A percentile compares a stretch with the other conserved stretches of the same genome.
These are phyloP conservation scores for Alentia gelatinosa DNA, from an alignment of 2,888 invertebrate species.

Conservation along the genomic window DNA sequence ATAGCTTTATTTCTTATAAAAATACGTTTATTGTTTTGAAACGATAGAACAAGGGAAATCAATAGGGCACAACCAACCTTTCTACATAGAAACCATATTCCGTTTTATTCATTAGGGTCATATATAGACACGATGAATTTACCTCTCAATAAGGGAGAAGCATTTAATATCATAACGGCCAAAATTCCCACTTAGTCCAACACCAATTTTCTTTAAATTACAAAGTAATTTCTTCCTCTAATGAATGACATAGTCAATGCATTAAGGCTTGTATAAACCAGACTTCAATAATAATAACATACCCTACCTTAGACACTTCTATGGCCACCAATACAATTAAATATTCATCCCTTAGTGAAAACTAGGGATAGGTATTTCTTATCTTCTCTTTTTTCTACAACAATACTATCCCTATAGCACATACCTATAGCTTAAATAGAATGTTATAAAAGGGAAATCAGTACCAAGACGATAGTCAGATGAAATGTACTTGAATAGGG, in stretches of 20 bases:
- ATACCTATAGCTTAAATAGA: neutral
- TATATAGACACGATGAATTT: neutral
- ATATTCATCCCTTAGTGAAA: neutral
- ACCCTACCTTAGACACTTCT: no score
- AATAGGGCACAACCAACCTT: slow-evolving; percentile 32
- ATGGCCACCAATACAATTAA: neutral
- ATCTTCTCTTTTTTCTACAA: neutral
- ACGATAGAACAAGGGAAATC: neutral
- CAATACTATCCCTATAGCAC: slow-evolving; percentile 22
- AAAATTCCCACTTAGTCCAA: no score
- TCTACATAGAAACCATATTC: slow-evolving; percentile 32
- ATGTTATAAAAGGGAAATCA: slow-evolving; percentile 19
- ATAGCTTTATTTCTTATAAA: slow-evolving; percentile 51
- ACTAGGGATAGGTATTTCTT: neutral
- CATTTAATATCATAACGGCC: neutral
- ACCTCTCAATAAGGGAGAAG: neutral
- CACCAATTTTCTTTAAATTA: no score
- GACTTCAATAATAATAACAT: no score
- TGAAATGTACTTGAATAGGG: slow-evolving; percentile 43
- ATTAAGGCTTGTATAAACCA: no score
- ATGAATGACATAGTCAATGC: no score
- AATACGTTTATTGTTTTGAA: slow-evolving; percentile 46
- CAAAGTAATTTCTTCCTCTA: no score
- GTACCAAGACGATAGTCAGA: slow-evolving; percentile 25
- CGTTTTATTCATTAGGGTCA: neutral